Conservation (phyloP, 2,888 invertebrate species). For the Tenthredo livida region DNA sequence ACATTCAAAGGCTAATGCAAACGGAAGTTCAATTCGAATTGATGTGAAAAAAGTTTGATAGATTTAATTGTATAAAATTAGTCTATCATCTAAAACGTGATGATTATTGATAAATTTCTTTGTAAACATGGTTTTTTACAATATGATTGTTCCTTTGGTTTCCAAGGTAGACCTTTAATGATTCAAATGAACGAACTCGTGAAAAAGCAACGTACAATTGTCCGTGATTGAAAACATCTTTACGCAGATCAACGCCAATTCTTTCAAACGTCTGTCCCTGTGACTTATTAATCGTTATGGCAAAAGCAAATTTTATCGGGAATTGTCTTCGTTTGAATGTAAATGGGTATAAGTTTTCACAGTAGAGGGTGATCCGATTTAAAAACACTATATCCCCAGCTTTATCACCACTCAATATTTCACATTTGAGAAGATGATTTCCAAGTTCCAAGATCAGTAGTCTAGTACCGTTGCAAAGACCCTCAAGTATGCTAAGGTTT, state of each 20-base stretch:
- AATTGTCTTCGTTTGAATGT: slow-evolving; percentile 58
- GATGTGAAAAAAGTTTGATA: too few relatives aligned
- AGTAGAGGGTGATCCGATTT: not conserved
- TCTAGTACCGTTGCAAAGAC: slow-evolving; percentile 61
- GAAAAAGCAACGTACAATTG: slow-evolving; percentile 8
- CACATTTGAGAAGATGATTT: slow-evolving; percentile 7
- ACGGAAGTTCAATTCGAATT: too few relatives aligned
- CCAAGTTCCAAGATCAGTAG: slow-evolving; percentile 57
- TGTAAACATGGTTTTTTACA: not conserved
- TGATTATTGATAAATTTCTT: not conserved
- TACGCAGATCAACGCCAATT: slow-evolving; percentile 3
- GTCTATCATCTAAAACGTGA: not conserved
- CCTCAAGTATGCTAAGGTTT: slow-evolving; percentile 58
- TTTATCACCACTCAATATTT: slow-evolving; percentile 9
- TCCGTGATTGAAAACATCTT: slow-evolving; percentile 2
- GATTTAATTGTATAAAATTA: too few relatives aligned
- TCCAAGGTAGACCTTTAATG: not conserved
- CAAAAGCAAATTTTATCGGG: slow-evolving; percentile 60
- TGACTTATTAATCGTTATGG: slow-evolving; percentile 61
- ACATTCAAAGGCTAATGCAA: too few relatives aligned
- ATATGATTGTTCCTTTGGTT: slow-evolving; percentile 5
- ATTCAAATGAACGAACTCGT: slow-evolving; percentile 9
- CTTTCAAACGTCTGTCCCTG: slow-evolving; percentile 29
- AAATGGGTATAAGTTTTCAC: slow-evolving; percentile 47
- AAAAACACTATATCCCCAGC: not conserved